A percentile compares a stretch with the other conserved stretches of the same genome.
Conservation (phyloP, 2,113 vertebrate genomes). For the Corythoichthys haematopterus region DNA sequence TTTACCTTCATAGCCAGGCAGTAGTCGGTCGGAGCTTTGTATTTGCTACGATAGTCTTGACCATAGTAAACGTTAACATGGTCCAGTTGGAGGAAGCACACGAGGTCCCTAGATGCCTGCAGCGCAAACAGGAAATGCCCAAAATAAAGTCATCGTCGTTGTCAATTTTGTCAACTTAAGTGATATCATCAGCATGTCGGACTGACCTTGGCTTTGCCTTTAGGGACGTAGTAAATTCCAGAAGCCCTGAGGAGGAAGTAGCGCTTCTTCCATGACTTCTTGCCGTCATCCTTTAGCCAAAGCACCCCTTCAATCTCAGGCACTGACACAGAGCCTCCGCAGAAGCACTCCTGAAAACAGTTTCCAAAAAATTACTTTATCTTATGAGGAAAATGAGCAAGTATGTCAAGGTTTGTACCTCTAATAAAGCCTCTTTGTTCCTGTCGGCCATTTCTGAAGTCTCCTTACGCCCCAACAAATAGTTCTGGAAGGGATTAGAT, state of each 20-base stretch:
- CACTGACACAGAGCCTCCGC: constrained; percentile 90
- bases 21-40: constrained; percentile 95
- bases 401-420: constrained; percentile 69
- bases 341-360: constrained; percentile 87
- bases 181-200: background rate
- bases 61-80: constrained; percentile 97
- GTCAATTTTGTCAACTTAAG: constrained; percentile 30
- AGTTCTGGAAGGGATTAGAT: constrained; percentile 78
- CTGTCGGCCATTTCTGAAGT: constrained; percentile 95
- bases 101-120: constrained; percentile 89
- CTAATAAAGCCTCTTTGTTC: constrained; percentile 94
- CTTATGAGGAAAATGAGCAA: background rate
- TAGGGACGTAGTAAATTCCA: constrained; percentile 96
- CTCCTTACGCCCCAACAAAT: constrained; percentile 93
- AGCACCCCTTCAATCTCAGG: constrained; percentile 96
- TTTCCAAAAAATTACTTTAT: background rate
- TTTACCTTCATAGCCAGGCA: constrained; percentile 92
- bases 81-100: constrained; percentile 96
- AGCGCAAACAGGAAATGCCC: constrained; percentile 14
- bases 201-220: constrained; percentile 94
- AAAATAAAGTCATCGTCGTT: constrained; percentile 5
- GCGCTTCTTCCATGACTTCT: constrained; percentile 98
- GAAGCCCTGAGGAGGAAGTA: constrained; percentile 95
- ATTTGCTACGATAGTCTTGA: constrained; percentile 95
- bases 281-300: constrained; percentile 97